A percentile compares a stretch with the other conserved stretches of the same genome.
Conservation (phyloP, 2,888 invertebrate species). For the Hydrotaea diabolus region DNA sequence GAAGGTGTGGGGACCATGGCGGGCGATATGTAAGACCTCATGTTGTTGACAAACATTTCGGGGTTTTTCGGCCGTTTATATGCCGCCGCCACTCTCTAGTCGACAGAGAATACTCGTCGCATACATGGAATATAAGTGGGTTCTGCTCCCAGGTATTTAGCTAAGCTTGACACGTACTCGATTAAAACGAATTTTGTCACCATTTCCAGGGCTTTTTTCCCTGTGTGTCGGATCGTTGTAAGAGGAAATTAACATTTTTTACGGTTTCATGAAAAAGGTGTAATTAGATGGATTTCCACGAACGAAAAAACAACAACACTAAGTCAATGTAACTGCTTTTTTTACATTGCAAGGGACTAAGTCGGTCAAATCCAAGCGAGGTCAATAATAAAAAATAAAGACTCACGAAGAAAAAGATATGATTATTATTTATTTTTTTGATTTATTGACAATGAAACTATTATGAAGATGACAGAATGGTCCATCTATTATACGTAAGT, state of each 20-base stretch:
- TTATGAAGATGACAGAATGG: not conserved
- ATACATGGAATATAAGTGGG: not conserved
- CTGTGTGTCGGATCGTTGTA: not conserved
- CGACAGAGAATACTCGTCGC: not conserved
- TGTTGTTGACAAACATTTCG: slow-evolving; percentile 29
- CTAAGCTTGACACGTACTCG: slow-evolving; percentile 57
- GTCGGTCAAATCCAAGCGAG: not conserved
- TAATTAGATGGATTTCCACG: slow-evolving; percentile 23
- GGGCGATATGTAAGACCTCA: slow-evolving; percentile 6
- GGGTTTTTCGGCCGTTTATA: slow-evolving; percentile 7
- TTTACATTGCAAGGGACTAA: not conserved
- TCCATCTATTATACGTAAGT: too few relatives aligned
- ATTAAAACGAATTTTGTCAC: slow-evolving; percentile 64
- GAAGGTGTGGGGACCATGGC: slow-evolving; percentile 16
- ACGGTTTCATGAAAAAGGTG: not conserved
- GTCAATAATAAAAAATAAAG: not conserved
- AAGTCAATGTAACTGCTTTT: slow-evolving; percentile 1
- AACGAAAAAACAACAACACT: not conserved
- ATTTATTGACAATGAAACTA: not conserved
- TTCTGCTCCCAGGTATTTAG: slow-evolving; percentile 34
- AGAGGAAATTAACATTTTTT: slow-evolving; percentile 43
- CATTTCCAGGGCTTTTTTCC: slow-evolving; percentile 11
- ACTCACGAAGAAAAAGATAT: not conserved
- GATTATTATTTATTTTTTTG: not conserved
- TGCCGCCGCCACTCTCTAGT: slow-evolving; percentile 51